These are phyloP conservation scores for Notarius quadriscutis DNA, from an alignment of 2,113 vertebrate genomes.

Conservation along the genomic window DNA sequence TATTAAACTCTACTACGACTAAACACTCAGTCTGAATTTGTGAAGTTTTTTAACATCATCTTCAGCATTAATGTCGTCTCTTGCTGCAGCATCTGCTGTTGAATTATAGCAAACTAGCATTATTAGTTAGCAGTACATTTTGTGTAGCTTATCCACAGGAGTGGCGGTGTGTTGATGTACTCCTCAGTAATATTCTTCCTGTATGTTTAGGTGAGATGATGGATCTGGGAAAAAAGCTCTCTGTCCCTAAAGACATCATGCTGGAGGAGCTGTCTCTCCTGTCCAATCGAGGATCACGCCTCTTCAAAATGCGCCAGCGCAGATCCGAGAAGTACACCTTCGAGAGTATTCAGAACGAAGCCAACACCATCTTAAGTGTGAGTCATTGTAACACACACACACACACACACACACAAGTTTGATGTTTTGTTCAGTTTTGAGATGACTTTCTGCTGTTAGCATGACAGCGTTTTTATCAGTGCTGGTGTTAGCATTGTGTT, in stretches of 20 bases:
- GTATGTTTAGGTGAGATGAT: slow-evolving; percentile 74
- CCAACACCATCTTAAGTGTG: slow-evolving; percentile 83
- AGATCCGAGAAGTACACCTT: slow-evolving; percentile 97
- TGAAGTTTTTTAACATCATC: background rate
- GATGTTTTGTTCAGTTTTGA: background rate
- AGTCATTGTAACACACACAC: slow-evolving; percentile 58
- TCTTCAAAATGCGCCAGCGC: slow-evolving; percentile 95
- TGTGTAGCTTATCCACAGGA: background rate
- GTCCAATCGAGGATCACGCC: slow-evolving; percentile 90
- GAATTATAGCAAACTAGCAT: background rate
- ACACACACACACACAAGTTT: background rate
- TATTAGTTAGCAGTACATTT: background rate
- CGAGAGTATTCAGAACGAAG: slow-evolving; percentile 91
- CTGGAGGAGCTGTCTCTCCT: slow-evolving; percentile 91
- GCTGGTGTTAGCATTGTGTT: background rate
- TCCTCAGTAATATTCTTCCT: background rate
- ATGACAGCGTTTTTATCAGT: background rate
- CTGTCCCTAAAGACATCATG: slow-evolving; percentile 95
- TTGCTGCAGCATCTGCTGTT: background rate
- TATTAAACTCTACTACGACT: background rate
- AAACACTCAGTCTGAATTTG: background rate
- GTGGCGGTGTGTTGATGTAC: background rate
- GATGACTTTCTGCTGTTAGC: background rate
- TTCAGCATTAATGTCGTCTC: background rate
- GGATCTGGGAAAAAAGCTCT: slow-evolving; percentile 93